Conservation (phyloP, 2,113 vertebrate species). For the Myotis lucifugus region DNA sequence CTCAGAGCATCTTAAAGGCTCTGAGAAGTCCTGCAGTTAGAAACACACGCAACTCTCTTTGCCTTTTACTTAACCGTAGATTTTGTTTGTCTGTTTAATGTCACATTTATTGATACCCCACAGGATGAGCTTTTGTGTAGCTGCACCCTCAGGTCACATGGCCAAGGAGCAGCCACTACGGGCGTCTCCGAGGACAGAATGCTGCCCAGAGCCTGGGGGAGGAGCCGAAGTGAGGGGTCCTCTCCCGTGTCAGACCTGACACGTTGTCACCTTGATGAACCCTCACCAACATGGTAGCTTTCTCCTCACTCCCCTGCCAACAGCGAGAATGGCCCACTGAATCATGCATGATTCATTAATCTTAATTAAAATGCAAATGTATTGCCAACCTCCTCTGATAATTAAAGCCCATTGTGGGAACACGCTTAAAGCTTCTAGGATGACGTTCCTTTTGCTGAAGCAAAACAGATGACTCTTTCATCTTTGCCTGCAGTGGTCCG, state of each 20-base stretch:
- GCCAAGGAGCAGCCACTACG: background rate
- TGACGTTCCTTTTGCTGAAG: conserved; percentile 46
- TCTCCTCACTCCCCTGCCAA: background rate
- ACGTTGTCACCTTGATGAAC: rapidly evolving
- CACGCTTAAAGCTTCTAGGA: conserved; percentile 38
- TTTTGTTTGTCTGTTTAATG: background rate
- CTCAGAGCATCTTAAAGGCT: background rate
- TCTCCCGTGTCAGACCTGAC: background rate
- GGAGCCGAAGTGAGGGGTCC: background rate
- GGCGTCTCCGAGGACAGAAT: background rate
- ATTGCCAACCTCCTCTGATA: conserved; percentile 55
- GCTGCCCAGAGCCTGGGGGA: background rate
- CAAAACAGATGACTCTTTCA: background rate
- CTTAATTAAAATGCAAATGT: conserved; percentile 79
- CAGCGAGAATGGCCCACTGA: background rate
- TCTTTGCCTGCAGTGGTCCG: background rate
- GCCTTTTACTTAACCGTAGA: background rate
- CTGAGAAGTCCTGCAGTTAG: background rate
- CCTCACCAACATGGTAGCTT: rapidly evolving
- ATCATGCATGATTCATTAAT: conserved; percentile 73
- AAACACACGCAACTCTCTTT: background rate
- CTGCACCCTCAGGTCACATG: background rate
- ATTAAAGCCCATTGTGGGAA: conserved; percentile 68
- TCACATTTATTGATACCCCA: background rate
- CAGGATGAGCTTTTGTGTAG: background rate